Evolutionary conservation across 2,797 vertebrate species (phyloP).

Genomic region (Sparidentex hasta): DNA sequence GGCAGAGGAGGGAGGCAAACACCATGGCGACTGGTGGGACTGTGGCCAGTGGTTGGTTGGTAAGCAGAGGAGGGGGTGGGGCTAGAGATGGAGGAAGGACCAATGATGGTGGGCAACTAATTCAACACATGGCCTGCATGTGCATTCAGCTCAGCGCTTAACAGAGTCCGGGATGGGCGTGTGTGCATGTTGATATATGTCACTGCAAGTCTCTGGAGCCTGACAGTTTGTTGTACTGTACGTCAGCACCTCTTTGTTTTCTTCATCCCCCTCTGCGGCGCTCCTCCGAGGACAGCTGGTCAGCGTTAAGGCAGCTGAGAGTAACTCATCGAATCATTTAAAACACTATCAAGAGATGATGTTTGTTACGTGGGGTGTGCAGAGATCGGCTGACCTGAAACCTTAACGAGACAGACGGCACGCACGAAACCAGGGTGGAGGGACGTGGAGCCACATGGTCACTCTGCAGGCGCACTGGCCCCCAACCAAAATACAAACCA

Average conservation of each 20-base stretch:
- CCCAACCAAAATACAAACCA: slow-evolving; percentile 20
- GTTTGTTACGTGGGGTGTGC: background rate
- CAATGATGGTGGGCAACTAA: slow-evolving; percentile 36
- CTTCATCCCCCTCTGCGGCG: background rate
- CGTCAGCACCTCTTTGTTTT: slow-evolving; percentile 30
- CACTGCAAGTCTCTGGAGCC: slow-evolving; percentile 4
- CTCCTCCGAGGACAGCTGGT: slow-evolving; percentile 13
- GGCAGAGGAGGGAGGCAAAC: slow-evolving; percentile 60
- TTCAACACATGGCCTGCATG: slow-evolving; percentile 56
- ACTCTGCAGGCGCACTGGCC: slow-evolving; percentile 8
- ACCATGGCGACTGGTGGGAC: slow-evolving; percentile 66
- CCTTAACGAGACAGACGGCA: background rate
- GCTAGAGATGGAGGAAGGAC: slow-evolving; percentile 38
- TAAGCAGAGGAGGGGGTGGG: slow-evolving; percentile 36
- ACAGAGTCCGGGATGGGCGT: slow-evolving; percentile 19
- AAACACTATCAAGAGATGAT: background rate
- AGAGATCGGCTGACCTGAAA: background rate
- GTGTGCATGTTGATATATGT: slow-evolving; percentile 13
- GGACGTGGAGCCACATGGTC: slow-evolving; percentile 17
- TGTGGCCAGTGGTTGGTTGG: slow-evolving; percentile 59
- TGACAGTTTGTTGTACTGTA: background rate
- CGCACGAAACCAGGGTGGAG: background rate
- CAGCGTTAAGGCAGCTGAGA: background rate
- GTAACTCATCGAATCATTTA: background rate
- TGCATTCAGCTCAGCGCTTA: slow-evolving; percentile 39